A percentile compares a stretch with the other conserved stretches of the same genome.
These are phyloP conservation scores for Lepus townsendii DNA, from an alignment of 2,797 vertebrate species.

Conservation along the genomic window DNA sequence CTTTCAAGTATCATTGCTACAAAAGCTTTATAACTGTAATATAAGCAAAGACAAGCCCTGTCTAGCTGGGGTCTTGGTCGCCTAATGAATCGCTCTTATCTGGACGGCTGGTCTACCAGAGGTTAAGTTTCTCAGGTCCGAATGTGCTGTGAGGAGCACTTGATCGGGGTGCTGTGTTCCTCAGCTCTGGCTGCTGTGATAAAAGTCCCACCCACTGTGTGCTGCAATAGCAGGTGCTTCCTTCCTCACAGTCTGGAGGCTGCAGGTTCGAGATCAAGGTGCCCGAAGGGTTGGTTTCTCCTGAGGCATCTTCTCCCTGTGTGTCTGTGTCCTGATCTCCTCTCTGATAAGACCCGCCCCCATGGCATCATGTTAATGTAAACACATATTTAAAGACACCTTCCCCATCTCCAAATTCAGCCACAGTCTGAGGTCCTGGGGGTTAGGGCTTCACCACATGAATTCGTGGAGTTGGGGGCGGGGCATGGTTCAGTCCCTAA, in stretches of 20 bases:
- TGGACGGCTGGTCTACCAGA: background rate
- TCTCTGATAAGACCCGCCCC: no score
- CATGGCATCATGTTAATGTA: background rate
- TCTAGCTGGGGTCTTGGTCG: background rate
- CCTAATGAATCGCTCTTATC: background rate
- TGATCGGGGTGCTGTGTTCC: no score
- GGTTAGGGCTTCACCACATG: background rate
- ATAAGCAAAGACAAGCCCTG: background rate
- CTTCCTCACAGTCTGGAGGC: background rate
- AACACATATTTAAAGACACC: background rate
- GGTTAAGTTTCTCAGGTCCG: background rate
- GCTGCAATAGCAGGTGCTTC: background rate
- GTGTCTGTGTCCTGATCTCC: background rate
- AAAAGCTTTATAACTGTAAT: background rate
- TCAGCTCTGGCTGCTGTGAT: background rate
- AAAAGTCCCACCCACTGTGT: background rate
- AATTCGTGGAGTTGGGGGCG: background rate
- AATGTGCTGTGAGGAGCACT: background rate
- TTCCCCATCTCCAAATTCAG: background rate
- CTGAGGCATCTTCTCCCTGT: background rate
- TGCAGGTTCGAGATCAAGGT: background rate
- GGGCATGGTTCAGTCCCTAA: no score
- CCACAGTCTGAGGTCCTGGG: background rate
- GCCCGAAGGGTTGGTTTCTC: background rate
- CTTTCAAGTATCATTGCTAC: background rate